A percentile compares a stretch with the other conserved stretches of the same genome.
phyloP scores from a whole-genome alignment of 1,140 invertebrate species.

The Zaprionus kolodkinae region DNA sequence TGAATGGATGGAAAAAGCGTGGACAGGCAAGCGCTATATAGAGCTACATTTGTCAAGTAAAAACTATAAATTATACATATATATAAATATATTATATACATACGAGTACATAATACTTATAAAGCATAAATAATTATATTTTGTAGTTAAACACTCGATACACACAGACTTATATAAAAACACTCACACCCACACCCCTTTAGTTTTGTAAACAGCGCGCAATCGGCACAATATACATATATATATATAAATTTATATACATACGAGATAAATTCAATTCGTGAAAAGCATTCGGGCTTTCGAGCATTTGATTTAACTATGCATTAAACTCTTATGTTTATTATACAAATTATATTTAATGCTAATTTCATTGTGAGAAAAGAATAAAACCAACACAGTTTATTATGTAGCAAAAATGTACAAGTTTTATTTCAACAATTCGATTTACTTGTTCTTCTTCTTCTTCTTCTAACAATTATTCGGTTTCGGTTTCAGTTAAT shows the following conservation, averaged over 20 bases:
- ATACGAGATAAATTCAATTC: conserved; percentile 41
- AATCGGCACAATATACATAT: conserved; percentile 71
- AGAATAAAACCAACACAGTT: conserved; percentile 64
- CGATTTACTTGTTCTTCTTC: conserved; percentile 20
- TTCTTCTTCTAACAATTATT: conserved; percentile 15
- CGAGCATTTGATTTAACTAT: conserved; percentile 79
- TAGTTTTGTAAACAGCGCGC: conserved; percentile 73
- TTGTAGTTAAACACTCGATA: conserved; percentile 68
- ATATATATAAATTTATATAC: conserved; percentile 12
- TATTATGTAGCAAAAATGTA: conserved; percentile 75
- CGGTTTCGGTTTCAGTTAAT: conserved; percentile 32
- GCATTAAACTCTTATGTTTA: conserved; percentile 78
- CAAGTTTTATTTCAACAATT: conserved; percentile 56
- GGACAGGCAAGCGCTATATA: conserved; percentile 24
- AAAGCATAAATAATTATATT: conserved; percentile 74
- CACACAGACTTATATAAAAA: conserved; percentile 35
- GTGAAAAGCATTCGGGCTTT: conserved; percentile 73
- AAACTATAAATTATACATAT: conserved; percentile 71
- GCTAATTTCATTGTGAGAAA: conserved; percentile 77
- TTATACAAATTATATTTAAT: conserved; percentile 75
- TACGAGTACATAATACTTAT: conserved; percentile 50
- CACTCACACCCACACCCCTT: conserved; percentile 46
- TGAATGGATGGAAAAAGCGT: conserved; percentile 31
- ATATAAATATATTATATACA: conserved; percentile 61
- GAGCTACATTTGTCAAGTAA: conserved; percentile 57